Conservation (phyloP, 2,113 vertebrate genomes). For the Cyrtonyx montezumae region DNA sequence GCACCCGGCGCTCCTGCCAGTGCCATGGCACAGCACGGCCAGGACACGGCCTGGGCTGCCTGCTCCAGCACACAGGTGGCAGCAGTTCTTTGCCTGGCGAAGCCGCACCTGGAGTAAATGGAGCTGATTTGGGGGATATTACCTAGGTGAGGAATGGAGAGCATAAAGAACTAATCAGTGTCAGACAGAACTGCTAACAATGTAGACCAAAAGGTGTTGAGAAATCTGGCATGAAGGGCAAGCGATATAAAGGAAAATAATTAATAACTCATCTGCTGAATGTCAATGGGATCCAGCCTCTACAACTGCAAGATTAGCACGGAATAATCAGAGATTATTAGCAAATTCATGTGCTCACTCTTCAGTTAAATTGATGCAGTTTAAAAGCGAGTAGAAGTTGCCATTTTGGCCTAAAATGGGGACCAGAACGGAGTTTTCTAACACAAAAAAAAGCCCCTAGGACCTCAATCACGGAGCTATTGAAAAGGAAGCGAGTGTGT, state of each 20-base stretch:
- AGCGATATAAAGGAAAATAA: neutral
- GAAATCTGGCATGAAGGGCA: slow-evolving; percentile 5
- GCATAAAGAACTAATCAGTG: neutral
- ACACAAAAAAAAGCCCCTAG: neutral
- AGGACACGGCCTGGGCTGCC: neutral
- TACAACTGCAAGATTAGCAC: neutral
- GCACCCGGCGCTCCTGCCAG: neutral
- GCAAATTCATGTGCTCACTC: neutral
- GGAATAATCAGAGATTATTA: slow-evolving; percentile 27
- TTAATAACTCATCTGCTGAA: slow-evolving; percentile 17
- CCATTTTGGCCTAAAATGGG: neutral
- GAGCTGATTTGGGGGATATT: neutral
- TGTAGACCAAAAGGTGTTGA: neutral
- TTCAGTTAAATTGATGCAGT: neutral
- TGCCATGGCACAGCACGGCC: neutral
- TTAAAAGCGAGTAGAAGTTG: neutral
- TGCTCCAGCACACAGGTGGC: neutral
- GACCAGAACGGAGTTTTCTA: neutral
- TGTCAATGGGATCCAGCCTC: neutral
- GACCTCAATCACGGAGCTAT: neutral
- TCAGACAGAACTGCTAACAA: neutral
- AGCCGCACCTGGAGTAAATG: neutral
- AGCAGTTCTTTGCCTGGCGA: neutral
- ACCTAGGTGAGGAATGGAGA: neutral
- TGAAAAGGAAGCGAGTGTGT: neutral